A percentile compares a stretch with the other conserved stretches of the same genome.
Conservation (phyloP, 64 coral and sea anemone species). For the Astreopora myriophthalma region DNA sequence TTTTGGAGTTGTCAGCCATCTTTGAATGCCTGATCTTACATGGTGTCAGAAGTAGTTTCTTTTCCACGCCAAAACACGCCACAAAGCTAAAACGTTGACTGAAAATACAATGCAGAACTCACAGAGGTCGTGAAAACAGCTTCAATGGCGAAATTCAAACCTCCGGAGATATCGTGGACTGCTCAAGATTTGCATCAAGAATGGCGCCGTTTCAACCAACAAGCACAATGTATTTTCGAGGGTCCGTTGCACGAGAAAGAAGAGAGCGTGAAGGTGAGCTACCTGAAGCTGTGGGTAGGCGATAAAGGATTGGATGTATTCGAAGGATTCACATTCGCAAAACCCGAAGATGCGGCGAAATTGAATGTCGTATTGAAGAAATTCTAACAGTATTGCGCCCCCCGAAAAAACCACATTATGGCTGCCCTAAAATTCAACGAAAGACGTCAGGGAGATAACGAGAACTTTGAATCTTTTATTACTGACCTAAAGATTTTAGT, state of each 20-base stretch:
- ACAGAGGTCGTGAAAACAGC: no score
- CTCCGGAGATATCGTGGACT: not conserved
- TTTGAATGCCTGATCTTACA: no score
- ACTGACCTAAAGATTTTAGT: conserved; percentile 1
- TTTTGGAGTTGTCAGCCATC: no score
- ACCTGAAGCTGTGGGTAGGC: not conserved
- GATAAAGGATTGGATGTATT: not conserved
- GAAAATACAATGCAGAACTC: no score
- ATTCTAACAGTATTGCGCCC: not conserved
- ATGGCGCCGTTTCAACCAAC: not conserved
- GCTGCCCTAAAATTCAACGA: conserved; percentile 3
- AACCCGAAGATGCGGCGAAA: not conserved
- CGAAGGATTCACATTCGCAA: not conserved
- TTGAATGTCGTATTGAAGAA: not conserved
- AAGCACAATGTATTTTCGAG: not conserved
- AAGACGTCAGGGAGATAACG: conserved; percentile 19
- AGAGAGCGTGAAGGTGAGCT: not conserved
- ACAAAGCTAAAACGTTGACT: no score
- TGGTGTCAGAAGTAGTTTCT: no score
- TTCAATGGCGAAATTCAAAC: not conserved
- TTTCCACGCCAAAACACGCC: no score
- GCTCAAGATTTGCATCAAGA: not conserved
- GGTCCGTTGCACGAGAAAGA: not conserved
- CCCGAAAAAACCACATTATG: conserved; percentile 1
- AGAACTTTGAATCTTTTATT: conserved; percentile 8